These are phyloP conservation scores for Danaus melanippus DNA, from an alignment of 1,140 invertebrate species.

Conservation along the genomic window DNA sequence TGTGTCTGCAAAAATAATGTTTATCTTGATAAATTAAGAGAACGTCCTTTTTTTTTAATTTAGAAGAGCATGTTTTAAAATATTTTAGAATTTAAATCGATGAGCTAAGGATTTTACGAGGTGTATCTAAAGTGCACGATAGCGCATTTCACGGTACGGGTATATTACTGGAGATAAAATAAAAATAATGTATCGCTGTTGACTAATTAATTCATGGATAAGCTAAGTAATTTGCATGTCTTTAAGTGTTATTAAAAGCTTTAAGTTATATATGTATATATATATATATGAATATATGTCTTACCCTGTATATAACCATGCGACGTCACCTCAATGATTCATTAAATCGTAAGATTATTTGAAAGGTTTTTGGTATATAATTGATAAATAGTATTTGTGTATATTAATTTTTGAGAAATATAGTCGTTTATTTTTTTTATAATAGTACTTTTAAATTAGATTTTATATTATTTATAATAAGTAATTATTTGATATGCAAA, in stretches of 20 bases:
- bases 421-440: no score
- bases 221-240: slow-evolving; percentile 18
- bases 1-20: slow-evolving; percentile 25
- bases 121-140: slow-evolving; percentile 20
- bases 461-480: no score
- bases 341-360: no score
- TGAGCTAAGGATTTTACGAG: slow-evolving; percentile 9
- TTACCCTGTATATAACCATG: no score
- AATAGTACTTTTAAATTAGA: no score
- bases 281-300: no score
- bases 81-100: slow-evolving; percentile 11
- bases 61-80: slow-evolving; percentile 13
- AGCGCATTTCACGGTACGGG: slow-evolving; percentile 7
- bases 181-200: slow-evolving; percentile 11
- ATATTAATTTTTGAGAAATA: no score
- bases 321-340: no score
- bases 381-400: no score
- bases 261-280: slow-evolving; percentile 3
- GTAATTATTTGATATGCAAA: no score
- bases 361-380: no score
- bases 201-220: slow-evolving; percentile 21
- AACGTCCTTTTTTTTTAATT: slow-evolving; percentile 9
- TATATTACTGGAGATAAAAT: slow-evolving; percentile 12
- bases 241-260: slow-evolving; percentile 14
- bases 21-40: slow-evolving; percentile 17